Evolutionary conservation across 1,140 invertebrate species (phyloP), one percentile per base, ranked within the genome.

Genomic region (Fopius arisanus): DNA sequence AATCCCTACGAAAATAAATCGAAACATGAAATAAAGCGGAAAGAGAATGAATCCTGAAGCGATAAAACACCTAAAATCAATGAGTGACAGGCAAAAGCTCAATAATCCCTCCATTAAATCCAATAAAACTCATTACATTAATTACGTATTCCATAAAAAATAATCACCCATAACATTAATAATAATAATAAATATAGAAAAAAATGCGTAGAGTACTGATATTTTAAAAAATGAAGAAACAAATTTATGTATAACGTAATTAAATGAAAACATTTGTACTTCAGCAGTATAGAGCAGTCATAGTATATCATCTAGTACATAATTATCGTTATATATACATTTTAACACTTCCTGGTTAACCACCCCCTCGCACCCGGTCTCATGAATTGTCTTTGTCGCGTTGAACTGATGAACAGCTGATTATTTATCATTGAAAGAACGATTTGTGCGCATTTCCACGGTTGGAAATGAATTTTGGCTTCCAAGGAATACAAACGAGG

Each of bases 221-320:
- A 75, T 63, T 37, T 67, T 48, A 70, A 43, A 59, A 59, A 37
- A 65, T 19, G 28, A 65, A 28, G 23, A 72, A 74, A 70, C 26
- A 75, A 29, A 69, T 75, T 73, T 29, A 41, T 81, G 78, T 81
- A 82, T 80, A 86, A 83, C 85, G 82, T 83, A 87, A 85, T 84
- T 86, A 87, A 87, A 83, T 86, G 82, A 84, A 87, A 88, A 87
- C 82, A 86, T 88, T 88, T 88, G 86, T 88, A 88, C 86, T 88
- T 86, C 86, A 87, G 84, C 86, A 88, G 86, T 88, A 86, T 88
- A 88, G 86, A 88, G 86, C 86, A 87, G 86, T 87, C 86, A 79
- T 84, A 78, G 75, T 79, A 78, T 77, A 76, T 80, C 23, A 75
- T 80, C 79, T 74, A 79, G 51, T 63, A 78, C 78, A 78, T 80